Evolutionary conservation across 2,797 vertebrate genomes (phyloP).

Genomic region (Phyllotis vaccarum): DNA sequence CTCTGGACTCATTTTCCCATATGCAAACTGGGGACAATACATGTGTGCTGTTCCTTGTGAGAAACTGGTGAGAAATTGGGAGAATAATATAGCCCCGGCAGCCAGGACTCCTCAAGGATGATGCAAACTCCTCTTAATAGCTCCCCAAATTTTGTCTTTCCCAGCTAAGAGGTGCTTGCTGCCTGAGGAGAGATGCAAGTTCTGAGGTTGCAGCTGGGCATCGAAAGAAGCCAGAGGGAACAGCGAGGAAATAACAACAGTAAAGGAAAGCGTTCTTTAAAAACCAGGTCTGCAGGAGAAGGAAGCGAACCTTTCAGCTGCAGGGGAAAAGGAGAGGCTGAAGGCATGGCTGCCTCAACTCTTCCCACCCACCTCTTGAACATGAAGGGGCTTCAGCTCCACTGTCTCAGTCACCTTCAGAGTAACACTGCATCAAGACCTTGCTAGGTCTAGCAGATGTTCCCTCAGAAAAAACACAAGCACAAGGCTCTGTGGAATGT

Average conservation of each 20-base stretch:
- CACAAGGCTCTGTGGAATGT: slow-evolving; percentile 20
- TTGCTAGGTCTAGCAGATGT: slow-evolving; percentile 36
- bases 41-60: neutral
- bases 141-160: slow-evolving; percentile 36
- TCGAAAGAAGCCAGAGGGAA: slow-evolving; percentile 36
- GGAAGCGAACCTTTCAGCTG: neutral
- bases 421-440: slow-evolving; percentile 16
- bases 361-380: slow-evolving; percentile 12
- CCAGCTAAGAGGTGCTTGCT: slow-evolving; percentile 58
- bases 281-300: neutral
- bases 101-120: neutral
- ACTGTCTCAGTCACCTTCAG: neutral
- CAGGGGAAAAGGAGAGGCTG: neutral
- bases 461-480: slow-evolving; percentile 48
- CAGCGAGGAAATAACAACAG: slow-evolving; percentile 58
- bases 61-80: slow-evolving; percentile 11
- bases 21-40: slow-evolving; percentile 15
- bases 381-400: neutral
- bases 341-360: neutral
- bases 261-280: slow-evolving; percentile 55
- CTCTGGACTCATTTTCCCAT: slow-evolving; percentile 12
- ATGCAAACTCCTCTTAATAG: neutral
- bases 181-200: slow-evolving; percentile 63
- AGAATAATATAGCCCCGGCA: neutral
- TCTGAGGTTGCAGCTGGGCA: slow-evolving; percentile 23